Base-by-base conservation (phyloP, 2,113 vertebrate genomes). In the Perca fluviatilis region DNA sequence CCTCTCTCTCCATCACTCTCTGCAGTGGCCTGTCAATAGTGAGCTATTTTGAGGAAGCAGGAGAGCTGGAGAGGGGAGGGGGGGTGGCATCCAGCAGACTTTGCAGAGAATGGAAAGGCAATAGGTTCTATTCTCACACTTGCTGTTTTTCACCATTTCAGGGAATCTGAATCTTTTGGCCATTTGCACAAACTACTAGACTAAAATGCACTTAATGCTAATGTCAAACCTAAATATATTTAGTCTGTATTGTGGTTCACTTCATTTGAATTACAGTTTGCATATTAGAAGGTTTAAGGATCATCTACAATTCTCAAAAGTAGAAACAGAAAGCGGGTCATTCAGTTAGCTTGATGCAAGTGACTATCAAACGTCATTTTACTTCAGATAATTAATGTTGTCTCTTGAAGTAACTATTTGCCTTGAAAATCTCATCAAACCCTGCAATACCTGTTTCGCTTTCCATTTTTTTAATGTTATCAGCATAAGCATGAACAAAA, bases 41-140 rank as follows among this genome's bases (percentile, higher is more conserved):
- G 80, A 79, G 86, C 88, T 92, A 91, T 93, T 91, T 93, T 87
- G 76, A 87, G 87, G 61, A 71, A 21, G 56, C 53, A 27, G 78
- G 67, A 33, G 61, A 85, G 72, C 64, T 63, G 40, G 36, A 57
- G 57, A 50, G 56, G 46, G 49, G 25, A 1, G 25, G 9, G 54
- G 49, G 30, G 30, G 16, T 27, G 27, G 53, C 47, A 63, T 72
- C 27, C 50, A 73, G 74, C 74, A 78, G 56, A 70, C 50, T 74
- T 85, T 53, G 25, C 49, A 78, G 61, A 58, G n/a, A 61, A 71
- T 30, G 21, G 30, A 10, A 80, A 69, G 16, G 61, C n/a, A 47
- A 56, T 58, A 27, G 33, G n/a, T 65, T 77, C 21, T 40, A 63
- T 33, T 83, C 60, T 77, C 50, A 46, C 33, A 50, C 47, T 25